These are phyloP conservation scores for Brotula barbata DNA, from an alignment of 2,797 vertebrate genomes.

Conservation along the genomic window DNA sequence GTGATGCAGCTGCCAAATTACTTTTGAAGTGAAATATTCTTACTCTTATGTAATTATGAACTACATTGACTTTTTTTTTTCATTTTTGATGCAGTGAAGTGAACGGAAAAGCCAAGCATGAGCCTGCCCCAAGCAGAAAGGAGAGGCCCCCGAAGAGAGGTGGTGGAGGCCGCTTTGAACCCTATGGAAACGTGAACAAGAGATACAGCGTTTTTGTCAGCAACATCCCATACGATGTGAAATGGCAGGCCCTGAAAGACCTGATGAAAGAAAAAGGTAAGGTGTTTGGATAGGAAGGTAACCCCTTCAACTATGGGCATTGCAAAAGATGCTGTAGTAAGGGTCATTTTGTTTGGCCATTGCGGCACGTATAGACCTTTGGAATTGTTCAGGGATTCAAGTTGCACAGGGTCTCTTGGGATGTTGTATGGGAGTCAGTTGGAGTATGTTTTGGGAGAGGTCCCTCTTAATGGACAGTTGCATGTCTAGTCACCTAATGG, in stretches of 20 bases:
- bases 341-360: conserved; percentile 57
- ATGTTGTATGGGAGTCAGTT: conserved; percentile 36
- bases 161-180: conserved; percentile 89
- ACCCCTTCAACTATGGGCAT: conserved; percentile 23
- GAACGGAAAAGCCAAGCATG: conserved; percentile 85
- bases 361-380: conserved; percentile 35
- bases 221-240: conserved; percentile 97
- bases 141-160: conserved; percentile 91
- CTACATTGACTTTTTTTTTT: background rate
- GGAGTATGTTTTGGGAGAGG: conserved; percentile 42
- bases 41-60: background rate
- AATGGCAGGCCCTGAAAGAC: conserved; percentile 98
- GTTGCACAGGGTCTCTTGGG: conserved; percentile 45
- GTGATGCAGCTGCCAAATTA: too few species aligned
- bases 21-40: too few species aligned
- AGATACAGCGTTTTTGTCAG: conserved; percentile 96
- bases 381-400: conserved; percentile 21
- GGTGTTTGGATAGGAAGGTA: conserved; percentile 25
- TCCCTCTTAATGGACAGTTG: conserved; percentile 18
- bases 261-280: conserved; percentile 99
- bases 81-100: conserved; percentile 74
- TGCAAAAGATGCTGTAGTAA: conserved; percentile 17
- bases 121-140: conserved; percentile 81
- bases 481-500: conserved; percentile 41
- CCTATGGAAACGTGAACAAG: conserved; percentile 83